These are phyloP conservation scores for Cheilinus undulatus DNA, from an alignment of 2,113 vertebrate genomes.

Conservation along the genomic window DNA sequence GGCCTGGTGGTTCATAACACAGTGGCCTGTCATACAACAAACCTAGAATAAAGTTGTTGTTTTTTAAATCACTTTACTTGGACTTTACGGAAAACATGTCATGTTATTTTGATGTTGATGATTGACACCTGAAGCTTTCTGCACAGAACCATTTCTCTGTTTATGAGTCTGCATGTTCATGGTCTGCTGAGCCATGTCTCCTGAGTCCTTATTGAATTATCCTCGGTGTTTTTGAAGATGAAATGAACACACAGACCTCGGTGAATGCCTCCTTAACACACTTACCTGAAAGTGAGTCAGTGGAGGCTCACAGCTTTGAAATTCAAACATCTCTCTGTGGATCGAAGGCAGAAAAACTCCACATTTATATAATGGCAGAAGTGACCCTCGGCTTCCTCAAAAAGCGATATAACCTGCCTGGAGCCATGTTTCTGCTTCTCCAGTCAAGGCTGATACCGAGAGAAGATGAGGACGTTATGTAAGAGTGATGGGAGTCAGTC, in stretches of 20 bases:
- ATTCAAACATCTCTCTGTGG: background rate
- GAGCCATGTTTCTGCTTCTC: background rate
- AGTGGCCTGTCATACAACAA: too few relatives aligned
- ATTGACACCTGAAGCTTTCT: background rate
- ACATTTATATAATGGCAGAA: background rate
- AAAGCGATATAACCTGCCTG: background rate
- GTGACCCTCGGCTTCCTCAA: background rate
- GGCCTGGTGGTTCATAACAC: too few relatives aligned
- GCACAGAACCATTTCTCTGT: background rate
- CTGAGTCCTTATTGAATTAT: conserved; percentile 3
- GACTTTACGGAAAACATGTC: too few relatives aligned
- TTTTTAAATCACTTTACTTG: too few relatives aligned
- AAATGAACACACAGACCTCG: background rate
- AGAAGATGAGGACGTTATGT: conserved; percentile 13
- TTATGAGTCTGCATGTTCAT: background rate
- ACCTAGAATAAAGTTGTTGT: too few relatives aligned
- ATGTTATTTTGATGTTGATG: background rate
- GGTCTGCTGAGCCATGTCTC: background rate
- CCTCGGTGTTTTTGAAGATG: background rate
- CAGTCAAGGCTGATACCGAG: background rate
- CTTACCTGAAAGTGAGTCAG: conserved; percentile 4
- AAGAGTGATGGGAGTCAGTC: background rate
- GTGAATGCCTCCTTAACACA: background rate
- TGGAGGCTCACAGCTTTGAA: background rate
- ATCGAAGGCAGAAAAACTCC: background rate